Evolutionary conservation across 2,888 invertebrate genomes (phyloP).

Genomic region (Tiliacea citrago): DNA sequence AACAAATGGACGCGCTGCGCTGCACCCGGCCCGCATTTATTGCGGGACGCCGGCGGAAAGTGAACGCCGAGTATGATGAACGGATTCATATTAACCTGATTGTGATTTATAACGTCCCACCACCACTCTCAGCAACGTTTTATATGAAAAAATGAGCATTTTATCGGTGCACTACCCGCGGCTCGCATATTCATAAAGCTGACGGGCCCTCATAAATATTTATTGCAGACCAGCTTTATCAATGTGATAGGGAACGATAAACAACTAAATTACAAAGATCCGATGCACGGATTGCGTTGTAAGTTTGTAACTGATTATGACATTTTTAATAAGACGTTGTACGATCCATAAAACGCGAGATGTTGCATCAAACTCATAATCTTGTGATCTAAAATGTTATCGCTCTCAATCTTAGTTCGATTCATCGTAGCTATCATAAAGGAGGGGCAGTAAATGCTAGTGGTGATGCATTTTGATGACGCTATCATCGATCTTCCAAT

Average conservation of each 20-base stretch:
- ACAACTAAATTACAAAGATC: constrained; percentile 69
- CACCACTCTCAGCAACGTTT: constrained; percentile 53
- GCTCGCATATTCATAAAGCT: constrained; percentile 86
- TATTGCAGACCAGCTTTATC: constrained; percentile 73
- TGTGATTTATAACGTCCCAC: constrained; percentile 75
- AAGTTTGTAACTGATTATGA: constrained; percentile 61
- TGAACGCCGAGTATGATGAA: constrained; percentile 68
- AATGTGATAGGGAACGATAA: constrained; percentile 68
- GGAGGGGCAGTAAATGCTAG: constrained; percentile 36
- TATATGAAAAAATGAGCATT: constrained; percentile 81
- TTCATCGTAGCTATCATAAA: constrained; percentile 52
- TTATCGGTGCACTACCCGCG: constrained; percentile 74
- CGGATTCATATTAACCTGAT: constrained; percentile 74
- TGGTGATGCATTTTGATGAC: constrained; percentile 55
- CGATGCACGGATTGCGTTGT: constrained; percentile 43
- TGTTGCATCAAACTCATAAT: constrained; percentile 60
- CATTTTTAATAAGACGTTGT: constrained; percentile 55
- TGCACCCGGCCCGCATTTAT: constrained; percentile 69
- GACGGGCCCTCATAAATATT: constrained; percentile 79
- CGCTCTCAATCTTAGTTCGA: constrained; percentile 46
- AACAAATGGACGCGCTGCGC: constrained; percentile 73
- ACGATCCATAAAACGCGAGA: constrained; percentile 42
- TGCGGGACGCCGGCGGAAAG: constrained; percentile 72
- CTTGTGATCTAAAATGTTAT: constrained; percentile 58
- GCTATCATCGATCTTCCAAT: constrained; percentile 56